Conservation (phyloP, 2,113 vertebrate species). For the Micronycteris hirsuta region DNA sequence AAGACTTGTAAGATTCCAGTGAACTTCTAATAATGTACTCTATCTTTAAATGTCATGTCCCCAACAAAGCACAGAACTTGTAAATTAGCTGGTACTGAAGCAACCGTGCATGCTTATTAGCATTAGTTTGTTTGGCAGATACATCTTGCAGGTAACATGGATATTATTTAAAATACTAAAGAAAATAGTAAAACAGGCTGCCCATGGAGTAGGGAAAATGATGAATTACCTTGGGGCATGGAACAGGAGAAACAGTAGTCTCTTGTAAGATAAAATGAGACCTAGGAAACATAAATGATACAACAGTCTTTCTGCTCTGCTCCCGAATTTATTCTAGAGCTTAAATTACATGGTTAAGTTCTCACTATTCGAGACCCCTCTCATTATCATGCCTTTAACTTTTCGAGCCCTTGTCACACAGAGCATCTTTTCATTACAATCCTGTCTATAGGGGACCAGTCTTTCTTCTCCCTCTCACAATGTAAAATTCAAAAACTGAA, state of each 20-base stretch:
- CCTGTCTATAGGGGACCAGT: background rate
- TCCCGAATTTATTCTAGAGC: background rate
- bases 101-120: background rate
- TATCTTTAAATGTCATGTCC: background rate
- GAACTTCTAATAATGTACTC: background rate
- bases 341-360: background rate
- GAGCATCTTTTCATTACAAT: background rate
- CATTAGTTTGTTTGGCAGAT: background rate
- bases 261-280: background rate
- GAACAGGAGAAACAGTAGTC: background rate
- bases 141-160: background rate
- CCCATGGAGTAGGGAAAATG: background rate
- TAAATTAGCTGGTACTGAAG: background rate
- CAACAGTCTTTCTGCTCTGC: background rate
- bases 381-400: background rate
- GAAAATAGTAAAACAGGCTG: background rate
- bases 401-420: background rate
- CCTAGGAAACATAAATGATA: background rate
- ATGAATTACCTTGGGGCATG: background rate
- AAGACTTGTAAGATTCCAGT: background rate
- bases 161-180: background rate
- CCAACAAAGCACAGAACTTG: background rate
- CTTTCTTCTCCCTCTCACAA: background rate
- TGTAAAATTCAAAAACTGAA: background rate
- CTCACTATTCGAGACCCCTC: background rate